Percentiles rank a stretch among this genome's conserved stretches.
phyloP scores from a whole-genome alignment of 2,113 vertebrate genomes.

The Hoplias malabaricus region DNA sequence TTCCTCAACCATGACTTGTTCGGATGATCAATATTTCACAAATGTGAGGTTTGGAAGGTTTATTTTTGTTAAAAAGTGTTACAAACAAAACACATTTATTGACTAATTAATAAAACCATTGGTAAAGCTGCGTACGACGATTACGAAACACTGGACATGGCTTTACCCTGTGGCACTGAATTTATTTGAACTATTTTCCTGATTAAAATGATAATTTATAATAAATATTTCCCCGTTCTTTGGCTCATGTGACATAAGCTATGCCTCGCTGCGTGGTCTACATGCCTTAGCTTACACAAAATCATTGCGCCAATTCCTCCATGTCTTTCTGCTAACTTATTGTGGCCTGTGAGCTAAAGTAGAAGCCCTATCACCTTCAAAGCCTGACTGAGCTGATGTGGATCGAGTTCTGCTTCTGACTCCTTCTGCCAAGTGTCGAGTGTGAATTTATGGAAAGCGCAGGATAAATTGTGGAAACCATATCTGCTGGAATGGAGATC shows the following conservation, averaged over 20 bases:
- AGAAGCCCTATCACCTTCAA: conserved; percentile 39
- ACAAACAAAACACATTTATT: too few species aligned
- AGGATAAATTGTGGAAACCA: conserved; percentile 61
- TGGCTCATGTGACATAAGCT: not conserved
- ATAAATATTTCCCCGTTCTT: too few species aligned
- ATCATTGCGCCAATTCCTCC: conserved; percentile 20
- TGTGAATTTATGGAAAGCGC: conserved; percentile 67
- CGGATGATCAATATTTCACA: too few species aligned
- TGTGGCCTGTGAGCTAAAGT: not conserved
- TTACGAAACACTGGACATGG: too few species aligned
- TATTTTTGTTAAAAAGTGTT: too few species aligned
- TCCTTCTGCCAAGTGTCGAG: conserved; percentile 28
- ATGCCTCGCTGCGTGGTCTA: not conserved
- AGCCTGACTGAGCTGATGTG: conserved; percentile 4
- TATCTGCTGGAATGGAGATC: conserved; percentile 62
- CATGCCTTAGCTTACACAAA: not conserved
- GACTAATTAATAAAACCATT: too few species aligned
- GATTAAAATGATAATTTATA: too few species aligned
- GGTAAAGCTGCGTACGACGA: too few species aligned
- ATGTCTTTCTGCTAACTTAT: conserved; percentile 36
- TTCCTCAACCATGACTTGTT: too few species aligned
- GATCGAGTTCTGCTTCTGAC: conserved; percentile 13
- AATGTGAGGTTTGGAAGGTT: too few species aligned
- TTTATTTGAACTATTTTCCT: too few species aligned
- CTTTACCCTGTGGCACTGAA: too few species aligned